Percentiles rank a stretch among this genome's conserved stretches.
phyloP scores from a whole-genome alignment of 2,797 vertebrate genomes.

The Diceros bicornis region DNA sequence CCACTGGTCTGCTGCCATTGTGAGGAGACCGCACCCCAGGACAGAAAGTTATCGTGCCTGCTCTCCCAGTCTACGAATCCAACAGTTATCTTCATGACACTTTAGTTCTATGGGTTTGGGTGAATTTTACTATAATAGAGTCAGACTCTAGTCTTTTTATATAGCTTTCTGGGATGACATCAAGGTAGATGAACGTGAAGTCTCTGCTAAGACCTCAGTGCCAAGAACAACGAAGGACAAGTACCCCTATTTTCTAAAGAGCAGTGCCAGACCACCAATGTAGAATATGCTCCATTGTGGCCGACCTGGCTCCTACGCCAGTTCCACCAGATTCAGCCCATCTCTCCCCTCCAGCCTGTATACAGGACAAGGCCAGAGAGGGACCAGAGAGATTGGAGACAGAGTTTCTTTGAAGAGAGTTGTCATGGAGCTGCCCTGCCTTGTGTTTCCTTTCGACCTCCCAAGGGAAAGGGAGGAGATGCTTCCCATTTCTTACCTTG shows the following conservation, averaged over 20 bases:
- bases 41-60: accelerated
- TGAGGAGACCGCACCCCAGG: not conserved
- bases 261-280: not conserved
- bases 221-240: not conserved
- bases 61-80: not conserved
- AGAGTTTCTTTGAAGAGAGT: not conserved
- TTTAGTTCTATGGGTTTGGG: not conserved
- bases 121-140: not conserved
- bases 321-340: not conserved
- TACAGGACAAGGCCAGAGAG: not conserved
- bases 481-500: not conserved
- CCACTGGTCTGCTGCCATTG: not conserved
- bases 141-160: not conserved
- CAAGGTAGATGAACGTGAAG: not conserved
- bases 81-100: not conserved
- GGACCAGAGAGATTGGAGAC: not conserved
- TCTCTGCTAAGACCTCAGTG: slow-evolving; percentile 45
- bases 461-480: not conserved
- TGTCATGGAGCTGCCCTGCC: not conserved
- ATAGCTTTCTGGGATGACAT: not conserved
- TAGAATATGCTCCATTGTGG: not conserved
- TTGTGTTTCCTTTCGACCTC: not conserved
- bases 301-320: not conserved
- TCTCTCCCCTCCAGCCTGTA: not conserved
- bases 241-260: not conserved